A percentile compares a stretch with the other conserved stretches of the same genome.
phyloP scores from a whole-genome alignment of 2,888 invertebrate species.

The Cantharis flavilabris region DNA sequence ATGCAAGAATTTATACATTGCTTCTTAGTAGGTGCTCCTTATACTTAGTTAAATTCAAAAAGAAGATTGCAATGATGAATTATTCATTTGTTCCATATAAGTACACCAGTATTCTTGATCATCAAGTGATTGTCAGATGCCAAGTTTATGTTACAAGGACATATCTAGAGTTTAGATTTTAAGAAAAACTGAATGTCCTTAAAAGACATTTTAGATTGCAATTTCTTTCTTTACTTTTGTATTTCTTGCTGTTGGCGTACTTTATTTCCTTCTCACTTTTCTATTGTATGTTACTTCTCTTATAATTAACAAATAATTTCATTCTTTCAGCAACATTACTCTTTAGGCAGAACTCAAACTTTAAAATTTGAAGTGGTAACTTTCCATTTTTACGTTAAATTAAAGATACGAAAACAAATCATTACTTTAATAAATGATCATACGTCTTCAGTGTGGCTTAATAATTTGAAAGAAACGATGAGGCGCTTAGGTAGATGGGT shows the following conservation, averaged over 20 bases:
- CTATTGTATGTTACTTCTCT: neutral
- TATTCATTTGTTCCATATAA: neutral
- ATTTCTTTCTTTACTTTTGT: neutral
- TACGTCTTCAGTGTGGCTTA: too few relatives aligned
- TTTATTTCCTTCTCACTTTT: too few relatives aligned
- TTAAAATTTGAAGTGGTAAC: too few relatives aligned
- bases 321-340: too few relatives aligned
- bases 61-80: neutral
- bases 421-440: too few relatives aligned
- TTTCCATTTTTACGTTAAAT: too few relatives aligned
- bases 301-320: neutral
- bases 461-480: too few relatives aligned
- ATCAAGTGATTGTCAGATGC: neutral
- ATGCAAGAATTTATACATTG: neutral
- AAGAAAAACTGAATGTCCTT: neutral
- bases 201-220: neutral
- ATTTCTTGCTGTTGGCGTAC: neutral
- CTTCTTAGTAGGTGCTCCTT: neutral
- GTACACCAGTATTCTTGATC: neutral
- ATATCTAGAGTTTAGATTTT: neutral
- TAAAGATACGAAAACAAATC: too few relatives aligned
- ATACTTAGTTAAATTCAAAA: neutral
- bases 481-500: too few relatives aligned
- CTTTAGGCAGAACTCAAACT: too few relatives aligned
- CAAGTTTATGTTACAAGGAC: neutral